Evolutionary conservation across 2,888 invertebrate genomes (phyloP), one percentile per base, ranked within the genome.

Genomic region (Chaitophorus viminalis): DNA sequence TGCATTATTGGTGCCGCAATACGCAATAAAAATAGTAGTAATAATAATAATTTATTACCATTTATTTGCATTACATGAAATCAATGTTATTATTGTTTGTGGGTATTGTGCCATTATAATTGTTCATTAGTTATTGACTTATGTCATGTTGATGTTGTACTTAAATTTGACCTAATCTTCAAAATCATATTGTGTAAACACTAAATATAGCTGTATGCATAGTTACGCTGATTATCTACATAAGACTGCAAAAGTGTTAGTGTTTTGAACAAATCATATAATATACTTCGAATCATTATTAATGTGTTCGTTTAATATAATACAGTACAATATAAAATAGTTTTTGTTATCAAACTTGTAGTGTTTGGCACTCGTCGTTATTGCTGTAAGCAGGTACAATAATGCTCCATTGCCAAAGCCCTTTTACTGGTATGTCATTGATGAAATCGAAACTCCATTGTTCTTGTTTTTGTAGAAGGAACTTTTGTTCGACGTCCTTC

Each of bases 371-470:
- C 29, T 46, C 25, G 52, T 72, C 46, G 39, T 46, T n/a, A 25
- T n/a, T n/a, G n/a, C 5, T 39, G 36, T 2, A 8, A 17, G 21
- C 46, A 8, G 2, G 9, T 39, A 18, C 39, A 14, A 75, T n/a
- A 18, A 36, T 36, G 8, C 39, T 33, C 86, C 78, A 79, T 70
- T 17, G 86, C 70, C 77, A 77, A 33, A n/a, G 33, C 14, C 29
- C 70, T 14, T 36, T 79, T 8, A 52, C 52, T n/a, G 77, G 79
- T 8, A 14, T 46, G 8, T 72, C 86, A 33, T 36, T 39, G 70
- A 72, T 21, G 36, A 86, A 86, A 79, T 86, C 70, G 54, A 86
- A 86, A 79, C 36, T 29, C 86, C 86, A 79, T 60, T 31, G 78
- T 4, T 39, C 33, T 18, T 33, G 52, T 78, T 86, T 78, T 33